Conservation (phyloP, 2,888 invertebrate genomes). For the Tuta absoluta region DNA sequence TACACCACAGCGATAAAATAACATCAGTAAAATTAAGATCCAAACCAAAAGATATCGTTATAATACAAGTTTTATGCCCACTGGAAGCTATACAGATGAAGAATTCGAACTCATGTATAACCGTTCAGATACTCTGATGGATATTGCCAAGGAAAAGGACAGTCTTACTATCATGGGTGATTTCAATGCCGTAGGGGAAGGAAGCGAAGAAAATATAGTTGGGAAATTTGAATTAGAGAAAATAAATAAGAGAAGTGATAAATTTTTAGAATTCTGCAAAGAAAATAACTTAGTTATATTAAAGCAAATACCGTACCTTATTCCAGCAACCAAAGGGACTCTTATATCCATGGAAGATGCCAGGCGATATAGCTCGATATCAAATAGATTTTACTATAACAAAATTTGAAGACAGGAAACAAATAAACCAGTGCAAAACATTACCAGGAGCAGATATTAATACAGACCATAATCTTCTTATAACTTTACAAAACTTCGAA, state of each 20-base stretch:
- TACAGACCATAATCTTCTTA: constrained; percentile 12
- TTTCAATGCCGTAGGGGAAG: constrained; percentile 1
- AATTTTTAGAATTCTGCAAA: background rate
- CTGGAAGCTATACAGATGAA: constrained; percentile 21
- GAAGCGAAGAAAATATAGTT: background rate
- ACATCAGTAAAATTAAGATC: too few species aligned
- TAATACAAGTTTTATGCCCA: constrained; percentile 23
- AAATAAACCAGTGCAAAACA: background rate
- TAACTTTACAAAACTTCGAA: background rate
- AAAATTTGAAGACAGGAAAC: background rate
- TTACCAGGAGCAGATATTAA: constrained; percentile 7
- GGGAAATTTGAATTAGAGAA: background rate
- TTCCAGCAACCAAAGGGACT: constrained; percentile 21
- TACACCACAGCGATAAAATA: constrained; percentile 23
- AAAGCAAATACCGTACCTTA: too few species aligned
- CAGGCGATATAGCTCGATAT: background rate
- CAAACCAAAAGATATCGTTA: background rate
- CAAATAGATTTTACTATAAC: constrained; percentile 15
- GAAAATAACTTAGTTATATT: constrained; percentile 13
- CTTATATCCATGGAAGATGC: constrained; percentile 15
- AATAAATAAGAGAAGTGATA: background rate
- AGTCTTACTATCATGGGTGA: constrained; percentile 9
- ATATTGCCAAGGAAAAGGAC: constrained; percentile 8
- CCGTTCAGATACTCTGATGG: constrained; percentile 2
- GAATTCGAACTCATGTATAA: constrained; percentile 25